These are phyloP conservation scores for Atta texana DNA, from an alignment of 1,140 invertebrate species.

Conservation along the genomic window DNA sequence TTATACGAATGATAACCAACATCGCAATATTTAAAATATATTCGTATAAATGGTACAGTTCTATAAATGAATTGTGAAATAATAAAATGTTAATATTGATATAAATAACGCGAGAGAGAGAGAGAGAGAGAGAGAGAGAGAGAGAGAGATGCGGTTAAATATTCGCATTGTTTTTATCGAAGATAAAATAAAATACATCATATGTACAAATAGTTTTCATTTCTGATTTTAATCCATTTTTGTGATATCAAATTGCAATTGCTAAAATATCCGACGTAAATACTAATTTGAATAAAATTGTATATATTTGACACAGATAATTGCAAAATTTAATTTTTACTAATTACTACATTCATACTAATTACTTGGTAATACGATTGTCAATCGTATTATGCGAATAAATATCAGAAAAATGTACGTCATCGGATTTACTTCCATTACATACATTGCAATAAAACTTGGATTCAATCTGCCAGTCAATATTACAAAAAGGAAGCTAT, in stretches of 20 bases:
- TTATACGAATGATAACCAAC: not conserved
- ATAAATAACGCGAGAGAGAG: not conserved
- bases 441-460: constrained; percentile 36
- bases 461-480: constrained; percentile 13
- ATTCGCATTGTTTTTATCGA: not conserved
- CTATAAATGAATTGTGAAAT: constrained; percentile 13
- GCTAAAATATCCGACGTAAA: not conserved
- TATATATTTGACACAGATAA: not conserved
- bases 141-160: not conserved
- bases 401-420: not conserved
- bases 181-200: constrained; percentile 19
- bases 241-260: constrained; percentile 11
- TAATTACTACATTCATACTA: not conserved
- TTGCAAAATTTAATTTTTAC: constrained; percentile 22
- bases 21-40: not conserved
- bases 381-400: not conserved
- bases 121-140: not conserved
- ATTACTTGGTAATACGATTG: constrained; percentile 30
- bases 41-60: not conserved
- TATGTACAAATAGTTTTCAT: not conserved
- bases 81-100: not conserved
- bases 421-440: not conserved
- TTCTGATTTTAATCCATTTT: constrained; percentile 8
- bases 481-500: constrained; percentile 8
- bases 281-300: not conserved